A percentile compares a stretch with the other conserved stretches of the same genome.
Conservation (phyloP, 1,140 invertebrate genomes). For the Venustaconcha ellipsiformis region DNA sequence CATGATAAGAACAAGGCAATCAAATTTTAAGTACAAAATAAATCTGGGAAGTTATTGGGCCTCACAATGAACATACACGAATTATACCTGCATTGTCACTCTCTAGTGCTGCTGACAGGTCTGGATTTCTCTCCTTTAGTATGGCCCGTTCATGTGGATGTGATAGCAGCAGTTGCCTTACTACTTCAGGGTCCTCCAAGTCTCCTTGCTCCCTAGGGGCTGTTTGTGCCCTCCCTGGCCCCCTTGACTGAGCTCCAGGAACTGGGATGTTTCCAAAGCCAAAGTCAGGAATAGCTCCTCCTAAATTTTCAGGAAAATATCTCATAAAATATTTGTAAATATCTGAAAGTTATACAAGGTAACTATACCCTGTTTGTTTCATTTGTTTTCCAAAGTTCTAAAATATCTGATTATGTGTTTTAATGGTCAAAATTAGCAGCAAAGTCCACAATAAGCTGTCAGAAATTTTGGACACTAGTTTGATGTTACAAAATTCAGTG, state of each 20-base stretch:
- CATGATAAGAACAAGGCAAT: too few species aligned
- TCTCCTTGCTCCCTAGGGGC: conserved; percentile 17
- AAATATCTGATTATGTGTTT: too few species aligned
- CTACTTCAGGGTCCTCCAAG: conserved; percentile 86
- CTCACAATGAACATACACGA: conserved; percentile 22
- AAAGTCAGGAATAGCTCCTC: conserved; percentile 67
- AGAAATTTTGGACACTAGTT: too few species aligned
- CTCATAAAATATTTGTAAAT: background rate
- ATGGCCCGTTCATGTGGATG: conserved; percentile 92
- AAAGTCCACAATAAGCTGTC: too few species aligned
- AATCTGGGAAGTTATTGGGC: background rate
- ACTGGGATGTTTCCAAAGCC: conserved; percentile 90
- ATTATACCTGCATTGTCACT: conserved; percentile 80
- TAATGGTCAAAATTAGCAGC: too few species aligned
- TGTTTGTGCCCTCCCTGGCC: conserved; percentile 48
- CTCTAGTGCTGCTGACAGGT: conserved; percentile 89
- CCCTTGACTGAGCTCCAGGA: conserved; percentile 71
- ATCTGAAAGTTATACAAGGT: too few species aligned
- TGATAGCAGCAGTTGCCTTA: conserved; percentile 90
- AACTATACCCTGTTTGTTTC: too few species aligned
- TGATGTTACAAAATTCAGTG: too few species aligned
- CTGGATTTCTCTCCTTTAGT: conserved; percentile 93
- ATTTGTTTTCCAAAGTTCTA: too few species aligned
- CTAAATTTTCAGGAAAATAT: background rate
- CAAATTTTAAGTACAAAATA: too few species aligned